Base-by-base conservation (phyloP, 2,888 invertebrate genomes). In the Parapristionchus giblindavisi region DNA sequence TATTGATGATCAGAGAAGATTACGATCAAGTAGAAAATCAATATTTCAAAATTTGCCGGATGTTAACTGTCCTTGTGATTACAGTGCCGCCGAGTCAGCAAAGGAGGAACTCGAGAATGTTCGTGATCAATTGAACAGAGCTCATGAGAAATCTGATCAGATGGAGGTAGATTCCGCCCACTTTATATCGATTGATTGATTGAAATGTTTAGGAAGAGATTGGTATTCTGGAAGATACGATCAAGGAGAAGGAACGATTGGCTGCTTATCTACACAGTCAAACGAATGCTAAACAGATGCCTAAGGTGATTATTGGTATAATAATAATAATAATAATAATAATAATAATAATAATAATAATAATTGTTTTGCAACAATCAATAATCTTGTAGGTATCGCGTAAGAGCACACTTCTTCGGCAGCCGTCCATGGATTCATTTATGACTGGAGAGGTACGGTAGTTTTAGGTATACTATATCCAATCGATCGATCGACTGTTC, bases 241-340 rank as follows among this genome's bases (percentile, higher is more conserved):
- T 79, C 40, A 70, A 76, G 14, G 75, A 79, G 63, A 77, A 77
- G 63, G 76, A 76, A 24, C 36, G 75, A 60, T 75, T 81, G 0
- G 77, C 78, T 36, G 74, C 76, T 52, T 80, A 81, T 71, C 77
- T 83, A 38, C 81, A 82, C 74, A 77, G 76, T 38, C 82, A 81
- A 60, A 80, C 80, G 29, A 81, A 81, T 68, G 78, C 76, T 21
- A 81, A 80, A 75, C 80, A 80, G 58, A 71, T 79, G 73, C 81
- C 82, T 17, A 82, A 82, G 73, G 79, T 81, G 56, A 76, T 79
- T n/a, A 75, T 79, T 21, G n/a, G 27, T 2, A 14, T 11, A 48
- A 24, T 14, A 11, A n/a, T n/a, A 36, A 52, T 5, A 17, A 68
- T 38, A 21, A 34, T 34, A 51, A 8, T 21, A 38, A n/a, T 5